A percentile compares a stretch with the other conserved stretches of the same genome.
Conservation (phyloP, 2,113 vertebrate genomes). For the Phaetusa simplex region DNA sequence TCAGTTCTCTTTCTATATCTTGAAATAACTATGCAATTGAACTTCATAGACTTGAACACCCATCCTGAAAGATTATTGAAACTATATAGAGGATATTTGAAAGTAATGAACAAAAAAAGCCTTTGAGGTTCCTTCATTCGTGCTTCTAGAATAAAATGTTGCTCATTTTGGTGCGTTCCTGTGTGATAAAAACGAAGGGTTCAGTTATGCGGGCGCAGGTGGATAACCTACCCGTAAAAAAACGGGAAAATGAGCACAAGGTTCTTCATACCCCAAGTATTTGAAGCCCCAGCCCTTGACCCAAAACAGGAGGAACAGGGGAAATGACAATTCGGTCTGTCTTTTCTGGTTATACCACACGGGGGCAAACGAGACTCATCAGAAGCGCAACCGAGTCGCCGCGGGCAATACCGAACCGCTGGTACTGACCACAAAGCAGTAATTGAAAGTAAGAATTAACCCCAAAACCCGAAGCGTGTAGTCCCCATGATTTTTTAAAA, state of each 20-base stretch:
- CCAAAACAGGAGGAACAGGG: fast-evolving
- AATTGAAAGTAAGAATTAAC: background rate
- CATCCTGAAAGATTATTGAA: background rate
- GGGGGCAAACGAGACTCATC: constrained; percentile 52
- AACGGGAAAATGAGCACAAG: too few species aligned
- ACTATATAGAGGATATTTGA: background rate
- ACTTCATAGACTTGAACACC: background rate
- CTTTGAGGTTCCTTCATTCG: background rate
- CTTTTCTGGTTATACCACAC: background rate
- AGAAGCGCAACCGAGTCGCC: background rate
- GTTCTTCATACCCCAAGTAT: fast-evolving
- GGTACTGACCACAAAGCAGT: background rate
- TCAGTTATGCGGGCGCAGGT: background rate
- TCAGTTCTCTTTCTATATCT: background rate
- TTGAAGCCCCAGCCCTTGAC: background rate
- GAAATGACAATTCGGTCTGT: background rate
- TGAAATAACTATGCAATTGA: background rate
- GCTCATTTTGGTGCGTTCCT: background rate
- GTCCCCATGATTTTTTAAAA: fast-evolving
- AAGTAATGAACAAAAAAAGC: background rate
- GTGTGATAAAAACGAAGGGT: background rate
- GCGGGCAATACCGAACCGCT: fast-evolving
- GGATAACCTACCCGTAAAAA: fast-evolving
- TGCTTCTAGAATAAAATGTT: background rate
- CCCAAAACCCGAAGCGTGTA: fast-evolving